These are phyloP conservation scores for Plemyria rubiginata DNA, from an alignment of 2,888 invertebrate species.

Conservation along the genomic window DNA sequence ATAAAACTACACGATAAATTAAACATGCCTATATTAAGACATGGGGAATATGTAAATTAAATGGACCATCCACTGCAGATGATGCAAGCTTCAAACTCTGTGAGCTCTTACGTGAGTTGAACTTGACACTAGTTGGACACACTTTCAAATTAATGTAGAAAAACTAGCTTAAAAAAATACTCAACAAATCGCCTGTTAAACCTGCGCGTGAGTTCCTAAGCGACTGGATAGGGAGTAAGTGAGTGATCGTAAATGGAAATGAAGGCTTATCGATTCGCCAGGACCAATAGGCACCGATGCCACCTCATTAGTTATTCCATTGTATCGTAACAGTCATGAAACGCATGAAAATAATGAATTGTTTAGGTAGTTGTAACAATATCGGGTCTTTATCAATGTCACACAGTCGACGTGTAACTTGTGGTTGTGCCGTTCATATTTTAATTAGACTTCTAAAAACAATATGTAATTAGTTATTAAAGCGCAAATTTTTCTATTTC, in stretches of 20 bases:
- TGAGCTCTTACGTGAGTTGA: not conserved
- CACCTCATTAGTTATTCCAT: constrained; percentile 28
- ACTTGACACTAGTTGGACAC: not conserved
- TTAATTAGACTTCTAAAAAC: not conserved
- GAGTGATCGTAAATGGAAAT: constrained; percentile 19
- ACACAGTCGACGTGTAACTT: too few relatives aligned
- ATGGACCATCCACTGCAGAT: not conserved
- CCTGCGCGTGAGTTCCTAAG: constrained; percentile 19
- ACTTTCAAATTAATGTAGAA: not conserved
- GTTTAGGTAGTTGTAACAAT: constrained; percentile 12
- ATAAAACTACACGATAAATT: too few relatives aligned
- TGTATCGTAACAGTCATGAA: constrained; percentile 21
- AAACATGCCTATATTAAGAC: too few relatives aligned
- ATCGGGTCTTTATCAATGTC: constrained; percentile 6
- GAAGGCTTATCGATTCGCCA: constrained; percentile 21
- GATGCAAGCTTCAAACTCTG: not conserved
- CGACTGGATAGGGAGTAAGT: constrained; percentile 14
- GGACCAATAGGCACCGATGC: constrained; percentile 20
- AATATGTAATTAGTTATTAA: too few relatives aligned
- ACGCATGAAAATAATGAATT: constrained; percentile 28
- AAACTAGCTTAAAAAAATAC: not conserved
- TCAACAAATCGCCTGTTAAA: not conserved
- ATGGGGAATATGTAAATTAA: not conserved
- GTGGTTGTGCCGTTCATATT: not conserved
- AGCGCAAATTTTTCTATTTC: too few relatives aligned